phyloP scores from a whole-genome alignment of 2,888 invertebrate species.

The Drepana falcataria region DNA sequence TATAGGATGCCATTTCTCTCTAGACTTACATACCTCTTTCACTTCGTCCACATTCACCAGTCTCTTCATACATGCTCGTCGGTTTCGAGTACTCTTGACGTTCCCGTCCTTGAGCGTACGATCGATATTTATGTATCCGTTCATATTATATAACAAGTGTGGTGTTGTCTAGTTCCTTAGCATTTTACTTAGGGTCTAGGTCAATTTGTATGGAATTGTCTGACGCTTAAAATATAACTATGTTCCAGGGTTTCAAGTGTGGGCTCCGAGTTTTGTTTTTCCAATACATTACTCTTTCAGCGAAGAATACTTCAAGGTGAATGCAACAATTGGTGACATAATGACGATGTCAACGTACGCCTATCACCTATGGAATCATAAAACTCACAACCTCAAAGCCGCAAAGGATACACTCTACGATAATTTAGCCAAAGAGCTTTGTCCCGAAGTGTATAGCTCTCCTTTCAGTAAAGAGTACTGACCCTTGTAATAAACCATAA shows the following conservation, averaged over 20 bases:
- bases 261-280: not conserved
- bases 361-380: not conserved
- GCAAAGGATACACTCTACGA: not conserved
- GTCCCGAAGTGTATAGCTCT: not conserved
- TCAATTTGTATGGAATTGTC: too few species aligned
- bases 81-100: too few species aligned
- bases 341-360: not conserved
- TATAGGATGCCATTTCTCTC: too few species aligned
- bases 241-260: not conserved
- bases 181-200: too few species aligned
- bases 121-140: too few species aligned
- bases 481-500: not conserved
- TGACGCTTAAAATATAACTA: not conserved
- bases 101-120: too few species aligned
- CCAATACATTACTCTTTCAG: not conserved
- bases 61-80: too few species aligned
- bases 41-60: too few species aligned
- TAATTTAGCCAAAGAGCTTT: not conserved
- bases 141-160: too few species aligned
- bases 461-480: not conserved
- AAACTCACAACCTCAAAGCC: not conserved
- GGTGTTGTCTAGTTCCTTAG: too few species aligned
- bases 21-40: too few species aligned
- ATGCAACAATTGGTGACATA: not conserved
- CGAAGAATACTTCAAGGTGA: not conserved